Base-by-base conservation (phyloP, 2,888 invertebrate genomes). In the Orthosia gothica region DNA sequence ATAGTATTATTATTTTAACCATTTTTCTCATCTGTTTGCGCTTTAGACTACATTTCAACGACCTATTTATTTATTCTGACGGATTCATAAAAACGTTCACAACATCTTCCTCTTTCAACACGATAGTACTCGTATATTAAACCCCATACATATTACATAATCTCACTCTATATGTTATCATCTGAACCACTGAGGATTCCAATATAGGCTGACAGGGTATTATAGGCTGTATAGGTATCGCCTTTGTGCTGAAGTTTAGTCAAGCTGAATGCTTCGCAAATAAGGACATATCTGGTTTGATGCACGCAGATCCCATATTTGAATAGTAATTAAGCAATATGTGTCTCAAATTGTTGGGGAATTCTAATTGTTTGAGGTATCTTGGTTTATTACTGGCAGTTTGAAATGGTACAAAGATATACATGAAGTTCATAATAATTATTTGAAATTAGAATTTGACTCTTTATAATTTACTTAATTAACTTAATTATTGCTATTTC, bases 261-360 rank as follows among this genome's bases (percentile, higher is more conserved):
- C 11, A 52, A 15, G n/a, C 79, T 71, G 79, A 71, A 79, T 76
- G 72, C 71, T 15, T 49, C 18, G 0, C 7, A 49, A 71, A 79
- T 76, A 76, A 79, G 79, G 52, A 47, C 1, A 79, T 79, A 63
- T 79, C 72, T 76, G 63, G 32, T 58, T 40, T 79, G 45, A 79
- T 63, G 50, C 40, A 12, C 57, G 4, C 47, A 15, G 23, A 47
- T 55, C 23, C 23, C 32, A 40, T 63, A 70, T 63, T 79, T 76
- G 79, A 76, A 76, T 76, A 76, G 71, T 58, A 76, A 76, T 79
- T 58, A 63, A 49, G 72, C 79, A 79, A 58, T 76, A 63, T 58
- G 71, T 78, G 61, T 70, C n/a, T 0, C 18, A 23, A 74, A 74
- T 74, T 11, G 47, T 40, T 3, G 40, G 40, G 18, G 18, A 3